Evolutionary conservation across 2,113 vertebrate genomes (phyloP).

Genomic region (Actenoides lindsayi): DNA sequence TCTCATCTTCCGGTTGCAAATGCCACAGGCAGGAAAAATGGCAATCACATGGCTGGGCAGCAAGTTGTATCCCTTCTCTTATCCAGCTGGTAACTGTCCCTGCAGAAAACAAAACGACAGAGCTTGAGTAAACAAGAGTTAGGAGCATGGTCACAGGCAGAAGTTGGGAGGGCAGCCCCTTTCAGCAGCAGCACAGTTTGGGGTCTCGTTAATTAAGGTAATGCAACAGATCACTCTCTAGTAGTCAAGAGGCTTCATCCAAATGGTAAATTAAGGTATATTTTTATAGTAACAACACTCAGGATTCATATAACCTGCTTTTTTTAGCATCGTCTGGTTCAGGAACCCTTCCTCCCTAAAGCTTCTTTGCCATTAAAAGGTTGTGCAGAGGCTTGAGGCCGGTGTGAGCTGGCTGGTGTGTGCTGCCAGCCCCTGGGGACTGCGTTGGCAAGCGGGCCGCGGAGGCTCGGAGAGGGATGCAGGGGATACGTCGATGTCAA

Average conservation of each 20-base stretch:
- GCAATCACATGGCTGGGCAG: fast-evolving
- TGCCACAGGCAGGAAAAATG: background rate
- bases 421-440: background rate
- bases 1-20: background rate
- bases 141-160: fast-evolving
- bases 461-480: background rate
- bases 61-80: background rate
- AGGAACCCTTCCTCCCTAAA: background rate
- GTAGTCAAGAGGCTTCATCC: background rate
- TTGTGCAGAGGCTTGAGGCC: background rate
- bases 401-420: background rate
- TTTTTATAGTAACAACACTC: background rate
- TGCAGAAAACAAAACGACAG: background rate
- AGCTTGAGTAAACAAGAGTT: background rate
- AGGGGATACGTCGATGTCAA: background rate
- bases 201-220: background rate
- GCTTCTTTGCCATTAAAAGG: background rate
- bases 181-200: background rate
- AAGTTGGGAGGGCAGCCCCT: background rate
- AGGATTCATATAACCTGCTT: background rate
- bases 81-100: background rate
- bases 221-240: fast-evolving
- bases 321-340: background rate
- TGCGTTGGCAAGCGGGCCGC: background rate
- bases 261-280: background rate